phyloP scores from a whole-genome alignment of 2,797 vertebrate species.

The Labroides dimidiatus region DNA sequence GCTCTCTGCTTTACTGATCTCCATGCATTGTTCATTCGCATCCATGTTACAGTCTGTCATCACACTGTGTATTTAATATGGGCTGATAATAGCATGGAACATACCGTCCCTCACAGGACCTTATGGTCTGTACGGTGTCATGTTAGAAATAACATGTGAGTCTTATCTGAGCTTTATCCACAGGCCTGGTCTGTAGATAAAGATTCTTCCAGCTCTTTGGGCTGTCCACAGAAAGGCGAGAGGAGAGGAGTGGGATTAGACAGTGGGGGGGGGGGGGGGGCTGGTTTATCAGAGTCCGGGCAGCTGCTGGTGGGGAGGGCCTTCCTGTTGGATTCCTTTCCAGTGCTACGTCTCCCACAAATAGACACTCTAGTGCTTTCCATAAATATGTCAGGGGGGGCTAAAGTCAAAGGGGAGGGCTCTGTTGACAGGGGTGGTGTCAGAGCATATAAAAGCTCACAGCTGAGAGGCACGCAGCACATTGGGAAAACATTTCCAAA shows the following conservation, averaged over 20 bases:
- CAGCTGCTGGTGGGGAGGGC: constrained; percentile 65
- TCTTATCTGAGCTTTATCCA: constrained; percentile 10
- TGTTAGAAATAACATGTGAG: constrained; percentile 32
- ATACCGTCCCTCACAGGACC: constrained; percentile 22
- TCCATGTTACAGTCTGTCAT: constrained; percentile 9
- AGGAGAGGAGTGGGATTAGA: constrained; percentile 18
- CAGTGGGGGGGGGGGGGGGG: constrained; percentile 8
- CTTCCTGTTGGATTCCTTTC: constrained; percentile 81
- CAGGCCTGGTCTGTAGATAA: constrained; percentile 21
- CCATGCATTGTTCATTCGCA: not conserved
- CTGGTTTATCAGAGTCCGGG: constrained; percentile 33
- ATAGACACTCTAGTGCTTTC: constrained; percentile 84
- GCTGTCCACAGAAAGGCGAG: constrained; percentile 14
- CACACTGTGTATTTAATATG: constrained; percentile 16
- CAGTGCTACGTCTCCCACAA: constrained; percentile 69
- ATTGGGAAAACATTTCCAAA: constrained; percentile 39
- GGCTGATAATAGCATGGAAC: constrained; percentile 9
- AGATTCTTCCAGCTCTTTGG: constrained; percentile 62
- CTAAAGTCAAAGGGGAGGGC: constrained; percentile 53
- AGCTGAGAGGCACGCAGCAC: constrained; percentile 48
- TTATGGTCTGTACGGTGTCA: constrained; percentile 16
- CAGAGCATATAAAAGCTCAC: constrained; percentile 77
- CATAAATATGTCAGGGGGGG: constrained; percentile 61
- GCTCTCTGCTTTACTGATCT: not conserved
- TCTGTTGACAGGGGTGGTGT: constrained; percentile 40